Evolutionary conservation across 23 tunicate genomes (phyloP), one percentile per base, ranked within the genome.

Genomic region (Ciona savignyi): DNA sequence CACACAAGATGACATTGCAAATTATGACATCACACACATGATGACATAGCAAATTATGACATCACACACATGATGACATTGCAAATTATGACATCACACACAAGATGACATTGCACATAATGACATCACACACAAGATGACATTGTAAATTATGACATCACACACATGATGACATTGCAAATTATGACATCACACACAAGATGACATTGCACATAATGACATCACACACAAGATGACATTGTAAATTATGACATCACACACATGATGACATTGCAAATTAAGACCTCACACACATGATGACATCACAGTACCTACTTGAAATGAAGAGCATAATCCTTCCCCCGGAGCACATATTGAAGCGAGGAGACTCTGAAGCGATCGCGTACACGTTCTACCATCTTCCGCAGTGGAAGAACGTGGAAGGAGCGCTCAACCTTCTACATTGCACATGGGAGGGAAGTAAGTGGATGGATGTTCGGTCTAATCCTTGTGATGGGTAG

Each of bases 401-500:
- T 20, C 92, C 85, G 2, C 83, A 56, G 31, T 92, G 98, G 98
- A 92, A 85, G 51, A 72, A 86, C 28, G 87, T 92, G 28, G 88
- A 85, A 60, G 98, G 98, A 1, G 98, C 98, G 24, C 68, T 92
- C 20, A 85, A 92, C 67, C 70, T 92, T 19, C 68, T 92, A 25
- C 93, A 92, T 34, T 92, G 86, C 68, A 92, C 98, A 24, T 92
- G 98, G 98, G 98, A 92, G 73, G 98, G 98, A 80, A 92, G 93
- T 86, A 65, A 67, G 93, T 34, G 32, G 30, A 3, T 1, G 66
- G n/a, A n/a, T n/a, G n/a, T n/a, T n/a, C n/a, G n/a, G n/a, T n/a
- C n/a, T n/a, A n/a, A n/a, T n/a, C n/a, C n/a, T n/a, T n/a, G n/a
- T n/a, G n/a, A n/a, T n/a, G n/a, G n/a, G n/a, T n/a, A n/a, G n/a